Evolutionary conservation across 2,888 invertebrate species (phyloP).

Genomic region (Drosophila fulvimacula): DNA sequence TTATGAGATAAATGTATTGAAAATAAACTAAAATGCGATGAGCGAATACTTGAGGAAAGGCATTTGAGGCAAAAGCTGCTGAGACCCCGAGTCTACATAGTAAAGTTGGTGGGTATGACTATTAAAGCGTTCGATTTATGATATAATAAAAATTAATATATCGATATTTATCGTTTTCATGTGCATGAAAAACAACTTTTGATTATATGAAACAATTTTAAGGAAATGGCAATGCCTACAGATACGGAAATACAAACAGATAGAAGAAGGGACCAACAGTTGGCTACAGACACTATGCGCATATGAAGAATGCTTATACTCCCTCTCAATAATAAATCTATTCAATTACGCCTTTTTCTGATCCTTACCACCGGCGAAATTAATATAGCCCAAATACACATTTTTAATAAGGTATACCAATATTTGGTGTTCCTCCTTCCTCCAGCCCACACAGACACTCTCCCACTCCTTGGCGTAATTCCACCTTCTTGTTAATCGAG

Average conservation of each 20-base stretch:
- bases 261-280: fast-evolving
- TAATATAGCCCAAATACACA: too few species aligned
- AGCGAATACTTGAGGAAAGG: neutral
- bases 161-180: neutral
- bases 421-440: neutral
- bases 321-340: neutral
- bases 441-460: too few species aligned
- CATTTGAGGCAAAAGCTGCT: too few species aligned
- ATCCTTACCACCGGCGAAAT: neutral
- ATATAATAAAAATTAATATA: too few species aligned
- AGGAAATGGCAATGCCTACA: neutral
- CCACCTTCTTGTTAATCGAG: neutral
- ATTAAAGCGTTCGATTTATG: neutral
- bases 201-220: neutral
- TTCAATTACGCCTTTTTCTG: fast-evolving
- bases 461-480: neutral
- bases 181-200: neutral
- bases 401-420: neutral
- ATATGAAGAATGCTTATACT: neutral
- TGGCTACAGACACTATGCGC: too few species aligned
- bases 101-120: neutral
- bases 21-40: neutral
- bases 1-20: too few species aligned
- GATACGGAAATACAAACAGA: neutral
- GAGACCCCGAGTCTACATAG: neutral